phyloP scores from a whole-genome alignment of 2,888 invertebrate genomes.

The Drosophila borborema region DNA sequence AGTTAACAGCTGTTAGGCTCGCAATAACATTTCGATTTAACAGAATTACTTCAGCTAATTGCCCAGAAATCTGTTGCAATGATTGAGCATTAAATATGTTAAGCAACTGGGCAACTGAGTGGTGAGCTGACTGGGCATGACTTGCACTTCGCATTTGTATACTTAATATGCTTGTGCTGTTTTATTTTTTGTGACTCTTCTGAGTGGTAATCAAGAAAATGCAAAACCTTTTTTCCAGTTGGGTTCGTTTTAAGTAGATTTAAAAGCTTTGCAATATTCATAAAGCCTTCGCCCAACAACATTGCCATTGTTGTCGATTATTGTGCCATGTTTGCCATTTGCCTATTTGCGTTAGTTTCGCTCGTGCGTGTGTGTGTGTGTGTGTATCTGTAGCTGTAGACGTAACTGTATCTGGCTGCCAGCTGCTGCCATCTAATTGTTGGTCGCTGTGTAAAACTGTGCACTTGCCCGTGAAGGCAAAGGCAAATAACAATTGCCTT shows the following conservation, averaged over 20 bases:
- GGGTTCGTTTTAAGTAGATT: conserved; percentile 16
- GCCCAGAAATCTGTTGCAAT: conserved; percentile 65
- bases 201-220: conserved; percentile 53
- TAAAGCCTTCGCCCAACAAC: conserved; percentile 45
- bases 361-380: conserved; percentile 17
- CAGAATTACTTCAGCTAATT: conserved; percentile 53
- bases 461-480: conserved; percentile 59
- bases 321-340: conserved; percentile 46
- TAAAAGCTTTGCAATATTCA: conserved; percentile 59
- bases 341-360: conserved; percentile 46
- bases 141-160: conserved; percentile 22
- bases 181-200: background rate
- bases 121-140: conserved; percentile 34
- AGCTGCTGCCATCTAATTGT: conserved; percentile 72
- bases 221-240: conserved; percentile 38
- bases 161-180: background rate
- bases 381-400: conserved; percentile 13
- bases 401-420: conserved; percentile 21
- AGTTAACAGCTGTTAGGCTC: conserved; percentile 34
- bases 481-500: conserved; percentile 76
- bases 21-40: conserved; percentile 29
- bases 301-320: conserved; percentile 71
- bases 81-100: conserved; percentile 55
- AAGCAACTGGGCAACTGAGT: conserved; percentile 40
- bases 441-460: conserved; percentile 72